Evolutionary conservation across 2,797 vertebrate genomes (phyloP), one percentile per base, ranked within the genome.

Genomic region (Chaetophractus vellerosus): DNA sequence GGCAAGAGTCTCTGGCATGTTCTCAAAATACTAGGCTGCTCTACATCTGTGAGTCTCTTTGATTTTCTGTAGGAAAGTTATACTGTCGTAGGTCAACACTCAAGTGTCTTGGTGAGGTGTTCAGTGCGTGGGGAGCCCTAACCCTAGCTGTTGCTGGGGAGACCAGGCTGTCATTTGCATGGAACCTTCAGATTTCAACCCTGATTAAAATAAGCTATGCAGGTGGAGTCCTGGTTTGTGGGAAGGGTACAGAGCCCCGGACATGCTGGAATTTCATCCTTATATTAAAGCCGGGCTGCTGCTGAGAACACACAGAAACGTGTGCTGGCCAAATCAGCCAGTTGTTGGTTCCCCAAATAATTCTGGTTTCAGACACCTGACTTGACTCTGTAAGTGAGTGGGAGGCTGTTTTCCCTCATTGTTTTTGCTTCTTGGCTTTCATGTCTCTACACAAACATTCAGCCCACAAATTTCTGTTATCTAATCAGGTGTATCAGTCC

Each of bases 401-500:
- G 96, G 94, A 96, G 69, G 96, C 94, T 96, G 48, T 95, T 96
- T 94, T 96, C 86, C 74, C 38, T 92, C 95, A 81, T 79, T 96
- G 96, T 91, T 96, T 97, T 94, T 96, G 90, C 96, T 82, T 97
- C 92, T 97, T 96, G 79, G 75, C 96, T 98, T 97, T 97, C 98
- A 86, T 97, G 97, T 96, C 96, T 45, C 95, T 97, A 41, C 94
- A 96, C 55, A 97, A 96, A 96, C 97, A 93, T 78, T 93, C 94
- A 97, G 23, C 97, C 96, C 96, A 97, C 96, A 96, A 82, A 96
- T 97, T 97, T 97, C 96, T 96, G 95, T 95, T 98, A 96, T 96
- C 97, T 98, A 97, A 98, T 98, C 98, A 97, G 98, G 96, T 97
- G 97, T 93, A 96, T 98, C 97, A 83, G 97, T 96, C 98, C 87